Evolutionary conservation across 2,888 invertebrate genomes (phyloP), one percentile per base, ranked within the genome.

Genomic region (Hedya salicella): DNA sequence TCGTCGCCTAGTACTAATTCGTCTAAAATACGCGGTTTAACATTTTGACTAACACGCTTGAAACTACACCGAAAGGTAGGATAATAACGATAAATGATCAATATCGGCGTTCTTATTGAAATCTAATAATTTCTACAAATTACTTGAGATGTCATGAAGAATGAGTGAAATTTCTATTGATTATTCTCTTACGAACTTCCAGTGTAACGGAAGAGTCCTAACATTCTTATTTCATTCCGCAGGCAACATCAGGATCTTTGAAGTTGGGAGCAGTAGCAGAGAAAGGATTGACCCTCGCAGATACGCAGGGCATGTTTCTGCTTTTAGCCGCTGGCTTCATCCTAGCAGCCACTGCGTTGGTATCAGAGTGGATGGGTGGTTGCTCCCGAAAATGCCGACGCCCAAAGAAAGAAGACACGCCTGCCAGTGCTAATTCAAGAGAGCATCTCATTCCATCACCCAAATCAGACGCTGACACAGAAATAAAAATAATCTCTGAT

Each of bases 221-320:
- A 36, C 2, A 11, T 36, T 11, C 21, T 25, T 25, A 25, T 16
- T 44, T 32, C 52, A 69, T 79, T 81, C 68, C 16, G 19, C 74
- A 94, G 93, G 93, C 92, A 0, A 89, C 82, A 50, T 72, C 80
- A 13, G 92, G 89, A 1, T 78, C 78, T 0, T 69, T 94, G 19
- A 91, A 90, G 53, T 84, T 87, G 17, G 73, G 86, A 8, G 82
- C 87, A 44, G 91, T 93, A 21, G 95, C 95, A 82, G 96, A 97
- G 78, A 93, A 96, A 69, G 95, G 95, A 19, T 81, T 97, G n/a
- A 95, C 95, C 0, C 86, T 96, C 32, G 96, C 95, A 75, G 97
- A 97, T 70, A 96, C 96, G 0, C 96, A 96, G 85, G 97, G 97
- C 9, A 96, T 96, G 95, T 96, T 96, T 77, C 83, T 96, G 2